These are phyloP conservation scores for Campaea margaritaria DNA, from an alignment of 2,888 invertebrate genomes.

Conservation along the genomic window DNA sequence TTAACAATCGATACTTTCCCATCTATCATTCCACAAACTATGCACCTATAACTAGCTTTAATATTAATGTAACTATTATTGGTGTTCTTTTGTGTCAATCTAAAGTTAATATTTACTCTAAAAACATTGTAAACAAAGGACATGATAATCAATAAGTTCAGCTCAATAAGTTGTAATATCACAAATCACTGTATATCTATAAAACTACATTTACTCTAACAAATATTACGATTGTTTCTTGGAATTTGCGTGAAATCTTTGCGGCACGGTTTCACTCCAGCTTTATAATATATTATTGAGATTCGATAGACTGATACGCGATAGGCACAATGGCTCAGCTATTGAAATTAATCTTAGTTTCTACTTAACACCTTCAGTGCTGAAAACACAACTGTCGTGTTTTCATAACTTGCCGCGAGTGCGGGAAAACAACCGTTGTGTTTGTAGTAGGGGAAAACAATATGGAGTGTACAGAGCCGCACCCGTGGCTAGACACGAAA, in stretches of 20 bases:
- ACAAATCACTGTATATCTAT: conserved; percentile 82
- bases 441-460: no score
- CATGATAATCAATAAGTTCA: conserved; percentile 76
- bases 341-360: conserved; percentile 53
- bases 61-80: conserved; percentile 69
- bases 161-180: conserved; percentile 82
- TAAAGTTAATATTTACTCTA: conserved; percentile 73
- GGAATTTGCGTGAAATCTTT: conserved; percentile 35
- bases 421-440: no score
- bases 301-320: conserved; percentile 55
- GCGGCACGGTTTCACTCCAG: background rate
- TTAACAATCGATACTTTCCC: conserved; percentile 7
- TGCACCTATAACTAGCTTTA: conserved; percentile 51
- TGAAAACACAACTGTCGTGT: no score
- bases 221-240: conserved; percentile 46
- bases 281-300: conserved; percentile 21
- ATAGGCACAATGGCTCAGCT: conserved; percentile 78
- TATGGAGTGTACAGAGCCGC: no score
- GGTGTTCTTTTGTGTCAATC: conserved; percentile 81
- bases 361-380: no score
- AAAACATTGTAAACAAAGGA: conserved; percentile 76
- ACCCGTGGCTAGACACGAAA: no score
- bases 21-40: conserved; percentile 28
- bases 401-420: no score
- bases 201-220: conserved; percentile 68